Percentiles rank a stretch among this genome's conserved stretches.
Conservation (phyloP, 2,113 vertebrate genomes). For the Solea senegalensis region DNA sequence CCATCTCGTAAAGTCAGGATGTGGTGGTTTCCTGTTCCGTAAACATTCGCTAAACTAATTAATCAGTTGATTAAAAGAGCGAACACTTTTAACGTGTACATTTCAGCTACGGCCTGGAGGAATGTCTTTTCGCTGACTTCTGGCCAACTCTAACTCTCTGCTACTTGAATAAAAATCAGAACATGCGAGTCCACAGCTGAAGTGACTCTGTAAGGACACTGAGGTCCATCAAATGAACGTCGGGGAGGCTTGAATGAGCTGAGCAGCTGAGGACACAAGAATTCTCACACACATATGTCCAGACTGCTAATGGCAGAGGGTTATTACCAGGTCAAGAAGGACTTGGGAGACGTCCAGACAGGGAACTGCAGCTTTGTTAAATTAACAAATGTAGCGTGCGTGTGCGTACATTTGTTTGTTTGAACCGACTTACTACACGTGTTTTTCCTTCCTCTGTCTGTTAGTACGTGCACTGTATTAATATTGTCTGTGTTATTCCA, state of each 20-base stretch:
- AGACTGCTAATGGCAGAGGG: conserved; percentile 54
- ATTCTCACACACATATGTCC: conserved; percentile 1
- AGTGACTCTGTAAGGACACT: conserved; percentile 7
- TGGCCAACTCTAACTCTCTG: too few species aligned
- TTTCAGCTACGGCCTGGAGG: too few species aligned
- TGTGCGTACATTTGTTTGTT: neutral
- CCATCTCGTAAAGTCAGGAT: neutral
- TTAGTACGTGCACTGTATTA: conserved; percentile 4
- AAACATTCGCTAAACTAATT: neutral
- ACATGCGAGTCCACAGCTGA: neutral
- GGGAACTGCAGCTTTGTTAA: conserved; percentile 12
- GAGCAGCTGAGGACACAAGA: conserved; percentile 67
- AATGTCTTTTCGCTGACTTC: too few species aligned
- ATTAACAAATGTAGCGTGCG: conserved; percentile 6
- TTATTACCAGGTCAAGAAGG: conserved; percentile 53
- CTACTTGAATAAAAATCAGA: too few species aligned
- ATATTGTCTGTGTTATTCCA: too few species aligned
- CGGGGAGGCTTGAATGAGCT: conserved; percentile 53
- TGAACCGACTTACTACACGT: neutral
- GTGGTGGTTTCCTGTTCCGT: neutral
- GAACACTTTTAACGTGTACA: too few species aligned
- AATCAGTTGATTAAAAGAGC: neutral
- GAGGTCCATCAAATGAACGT: conserved; percentile 33
- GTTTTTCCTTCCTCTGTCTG: conserved; percentile 10
- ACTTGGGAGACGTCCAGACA: conserved; percentile 44